Percentiles rank a stretch among this genome's conserved stretches.
phyloP scores from a whole-genome alignment of 1,140 invertebrate species.

The Platorchestia sp. region DNA sequence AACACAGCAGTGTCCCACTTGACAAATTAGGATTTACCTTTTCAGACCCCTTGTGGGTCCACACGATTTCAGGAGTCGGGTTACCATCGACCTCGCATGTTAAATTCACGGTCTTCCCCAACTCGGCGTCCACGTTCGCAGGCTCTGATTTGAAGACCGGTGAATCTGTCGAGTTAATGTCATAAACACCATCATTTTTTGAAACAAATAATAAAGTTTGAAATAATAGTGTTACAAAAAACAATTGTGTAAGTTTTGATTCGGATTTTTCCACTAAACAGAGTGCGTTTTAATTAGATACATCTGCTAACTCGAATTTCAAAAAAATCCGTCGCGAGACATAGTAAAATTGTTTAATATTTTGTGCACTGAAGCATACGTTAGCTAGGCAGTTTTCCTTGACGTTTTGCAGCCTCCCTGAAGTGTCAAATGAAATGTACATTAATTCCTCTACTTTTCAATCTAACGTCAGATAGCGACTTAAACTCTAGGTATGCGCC shows the following conservation, averaged over 20 bases:
- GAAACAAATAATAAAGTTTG: neutral
- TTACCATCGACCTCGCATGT: constrained; percentile 73
- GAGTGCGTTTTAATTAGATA: no score
- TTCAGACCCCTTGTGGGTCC: constrained; percentile 68
- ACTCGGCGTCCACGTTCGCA: constrained; percentile 70
- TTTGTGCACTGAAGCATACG: no score
- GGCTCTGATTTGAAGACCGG: constrained; percentile 70
- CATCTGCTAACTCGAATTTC: no score
- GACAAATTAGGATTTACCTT: constrained; percentile 57
- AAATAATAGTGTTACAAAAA: neutral
- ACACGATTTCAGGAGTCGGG: constrained; percentile 72
- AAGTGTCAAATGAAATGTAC: no score
- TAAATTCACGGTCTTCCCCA: constrained; percentile 70
- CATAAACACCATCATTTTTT: neutral
- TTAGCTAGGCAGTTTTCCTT: no score
- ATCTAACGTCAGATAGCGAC: no score
- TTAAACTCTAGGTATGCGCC: no score
- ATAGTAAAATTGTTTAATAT: no score
- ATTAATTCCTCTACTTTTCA: no score
- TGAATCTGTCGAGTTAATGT: constrained; percentile 69
- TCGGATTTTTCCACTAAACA: no score
- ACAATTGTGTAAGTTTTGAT: neutral
- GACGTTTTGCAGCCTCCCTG: no score
- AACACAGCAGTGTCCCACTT: neutral
- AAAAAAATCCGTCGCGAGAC: no score